Conservation (phyloP, 1,140 invertebrate species). For the Limonius californicus region DNA sequence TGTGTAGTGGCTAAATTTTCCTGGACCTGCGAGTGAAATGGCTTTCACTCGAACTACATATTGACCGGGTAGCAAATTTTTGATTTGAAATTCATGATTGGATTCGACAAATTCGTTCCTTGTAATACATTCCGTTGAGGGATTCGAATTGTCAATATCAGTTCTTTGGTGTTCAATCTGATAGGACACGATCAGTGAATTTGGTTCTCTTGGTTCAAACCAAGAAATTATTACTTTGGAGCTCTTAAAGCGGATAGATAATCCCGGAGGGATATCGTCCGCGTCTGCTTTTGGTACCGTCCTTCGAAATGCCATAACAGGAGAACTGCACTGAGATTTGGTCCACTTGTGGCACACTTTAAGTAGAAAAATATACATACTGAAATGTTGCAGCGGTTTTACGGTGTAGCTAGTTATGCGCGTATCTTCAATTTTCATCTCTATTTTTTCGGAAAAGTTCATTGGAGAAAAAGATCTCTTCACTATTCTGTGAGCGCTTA, state of each 20-base stretch:
- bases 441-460: not conserved
- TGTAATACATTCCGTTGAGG: not conserved
- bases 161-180: conserved; percentile 53
- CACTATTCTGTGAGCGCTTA: no score
- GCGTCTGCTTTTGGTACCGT: conserved; percentile 41
- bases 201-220: conserved; percentile 57
- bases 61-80: conserved; percentile 55
- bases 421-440: no score
- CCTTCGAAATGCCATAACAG: conserved; percentile 37
- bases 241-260: conserved; percentile 38
- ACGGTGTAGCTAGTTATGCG: conserved; percentile 37
- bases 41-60: conserved; percentile 61
- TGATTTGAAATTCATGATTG: no score
- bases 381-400: conserved; percentile 48
- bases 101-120: conserved; percentile 63
- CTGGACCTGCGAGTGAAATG: conserved; percentile 58
- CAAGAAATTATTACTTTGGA: conserved; percentile 52
- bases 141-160: conserved; percentile 28
- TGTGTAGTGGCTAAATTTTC: conserved; percentile 36
- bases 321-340: conserved; percentile 35
- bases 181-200: conserved; percentile 61
- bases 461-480: not conserved
- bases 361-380: conserved; percentile 51
- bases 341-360: conserved; percentile 50
- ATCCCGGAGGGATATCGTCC: conserved; percentile 43